Percentiles rank a stretch among this genome's conserved stretches.
Conservation (phyloP, 2,797 vertebrate species). For the Falco berigora region DNA sequence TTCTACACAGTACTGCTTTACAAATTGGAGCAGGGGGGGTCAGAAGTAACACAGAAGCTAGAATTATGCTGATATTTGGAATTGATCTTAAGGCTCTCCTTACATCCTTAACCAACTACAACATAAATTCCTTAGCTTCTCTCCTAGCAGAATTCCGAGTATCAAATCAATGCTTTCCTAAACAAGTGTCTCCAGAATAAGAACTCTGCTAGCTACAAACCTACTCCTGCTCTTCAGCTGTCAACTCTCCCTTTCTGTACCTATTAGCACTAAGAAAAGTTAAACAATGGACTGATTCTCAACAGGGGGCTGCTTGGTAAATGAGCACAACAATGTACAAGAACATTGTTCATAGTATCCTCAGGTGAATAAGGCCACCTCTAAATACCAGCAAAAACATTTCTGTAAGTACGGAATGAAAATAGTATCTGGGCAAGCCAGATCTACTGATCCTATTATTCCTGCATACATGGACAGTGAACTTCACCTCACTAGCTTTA, state of each 20-base stretch:
- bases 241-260: background rate
- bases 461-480: background rate
- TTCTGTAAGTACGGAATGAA: background rate
- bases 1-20: background rate
- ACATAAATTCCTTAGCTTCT: background rate
- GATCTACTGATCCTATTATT: background rate
- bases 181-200: background rate
- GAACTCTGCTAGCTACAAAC: background rate
- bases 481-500: background rate
- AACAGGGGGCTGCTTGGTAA: background rate
- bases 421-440: background rate
- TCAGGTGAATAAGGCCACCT: background rate
- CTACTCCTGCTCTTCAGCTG: background rate
- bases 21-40: background rate
- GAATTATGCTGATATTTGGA: background rate
- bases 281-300: background rate
- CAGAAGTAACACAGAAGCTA: background rate
- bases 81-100: background rate
- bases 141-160: background rate
- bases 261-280: background rate
- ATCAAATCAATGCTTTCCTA: background rate
- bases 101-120: background rate
- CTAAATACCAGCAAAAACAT: background rate
- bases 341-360: background rate
- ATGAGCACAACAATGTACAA: background rate